Base-by-base conservation (phyloP, 2,888 invertebrate genomes). In the Phyllotreta striolata region DNA sequence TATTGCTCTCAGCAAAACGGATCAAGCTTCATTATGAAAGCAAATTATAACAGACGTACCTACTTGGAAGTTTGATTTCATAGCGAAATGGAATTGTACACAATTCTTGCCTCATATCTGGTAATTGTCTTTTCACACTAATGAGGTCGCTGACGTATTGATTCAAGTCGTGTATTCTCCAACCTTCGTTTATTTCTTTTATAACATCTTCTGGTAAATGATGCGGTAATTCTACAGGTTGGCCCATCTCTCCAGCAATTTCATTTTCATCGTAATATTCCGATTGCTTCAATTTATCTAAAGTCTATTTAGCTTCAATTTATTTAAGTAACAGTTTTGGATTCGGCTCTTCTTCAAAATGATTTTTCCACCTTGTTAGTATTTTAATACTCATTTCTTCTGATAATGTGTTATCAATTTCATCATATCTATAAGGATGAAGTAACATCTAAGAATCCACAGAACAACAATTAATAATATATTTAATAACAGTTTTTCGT, bases 21-120 rank as follows among this genome's bases (percentile, higher is more conserved):
- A 95, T 98, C 98, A 98, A 1, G 98, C 98, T 84, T 99, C 98
- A 82, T 99, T 99, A 85, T 99, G 98, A 84, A 97, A 97, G 80
- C 96, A 96, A 76, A 97, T 92, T 68, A 97, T 91, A 13, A 97
- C 96, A 52, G 95, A 91, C 0, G 96, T 96, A 63, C n/a, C n/a
- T n/a, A n/a, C 89, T 85, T 0, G 96, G 95, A 57, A 96, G 85
- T 70, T 91, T 85, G 55, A 85, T 83, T 62, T 84, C 77, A 51
- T 70, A 74, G 52, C 88, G 85, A n/a, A 86, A 88, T 0, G 91
- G 86, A 69, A 88, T 86, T 81, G 92, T 93, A 79, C 95, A 95
- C 91, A 93, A 63, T 39, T 63, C 58, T 12, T 56, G n/a, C 37
- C 63, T 52, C 8, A 39, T 10, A 46, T 63, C 63, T 4, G 63